Evolutionary conservation across 1,140 invertebrate species (phyloP).

Genomic region (Anastatus disparis): DNA sequence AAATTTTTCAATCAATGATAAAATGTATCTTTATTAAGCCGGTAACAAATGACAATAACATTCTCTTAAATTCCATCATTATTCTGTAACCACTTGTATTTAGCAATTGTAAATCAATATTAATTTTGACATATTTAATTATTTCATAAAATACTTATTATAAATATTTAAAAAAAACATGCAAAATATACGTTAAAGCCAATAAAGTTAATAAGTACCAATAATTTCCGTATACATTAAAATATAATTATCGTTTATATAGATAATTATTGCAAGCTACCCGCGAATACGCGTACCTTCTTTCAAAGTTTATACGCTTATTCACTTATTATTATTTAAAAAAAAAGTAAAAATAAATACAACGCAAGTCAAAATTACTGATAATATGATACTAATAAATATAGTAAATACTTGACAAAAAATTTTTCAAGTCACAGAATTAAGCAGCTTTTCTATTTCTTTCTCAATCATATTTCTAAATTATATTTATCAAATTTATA

Average conservation of each 20-base stretch:
- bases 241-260: constrained; percentile 4
- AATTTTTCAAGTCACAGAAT: constrained; percentile 45
- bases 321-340: not conserved
- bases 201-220: not conserved
- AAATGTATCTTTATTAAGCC: not conserved
- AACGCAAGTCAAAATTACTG: constrained; percentile 11
- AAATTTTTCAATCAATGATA: not conserved
- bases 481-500: not conserved
- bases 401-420: constrained; percentile 29
- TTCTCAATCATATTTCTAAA: constrained; percentile 24
- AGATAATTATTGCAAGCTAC: constrained; percentile 28
- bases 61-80: not conserved
- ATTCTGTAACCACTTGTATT: constrained; percentile 17
- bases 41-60: constrained; percentile 7
- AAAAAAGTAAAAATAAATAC: not conserved
- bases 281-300: constrained; percentile 9
- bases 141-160: constrained; percentile 18
- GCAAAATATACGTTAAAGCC: constrained; percentile 1
- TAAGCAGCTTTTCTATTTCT: constrained; percentile 40
- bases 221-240: constrained; percentile 1
- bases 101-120: not conserved
- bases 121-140: constrained; percentile 8
- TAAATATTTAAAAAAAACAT: constrained; percentile 15
- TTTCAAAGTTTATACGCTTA: constrained; percentile 14
- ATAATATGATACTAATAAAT: constrained; percentile 7